These are phyloP conservation scores for Eunapius fragilis DNA, from an alignment of 37 sponge, comb jelly and placozoan species.

Conservation along the genomic window DNA sequence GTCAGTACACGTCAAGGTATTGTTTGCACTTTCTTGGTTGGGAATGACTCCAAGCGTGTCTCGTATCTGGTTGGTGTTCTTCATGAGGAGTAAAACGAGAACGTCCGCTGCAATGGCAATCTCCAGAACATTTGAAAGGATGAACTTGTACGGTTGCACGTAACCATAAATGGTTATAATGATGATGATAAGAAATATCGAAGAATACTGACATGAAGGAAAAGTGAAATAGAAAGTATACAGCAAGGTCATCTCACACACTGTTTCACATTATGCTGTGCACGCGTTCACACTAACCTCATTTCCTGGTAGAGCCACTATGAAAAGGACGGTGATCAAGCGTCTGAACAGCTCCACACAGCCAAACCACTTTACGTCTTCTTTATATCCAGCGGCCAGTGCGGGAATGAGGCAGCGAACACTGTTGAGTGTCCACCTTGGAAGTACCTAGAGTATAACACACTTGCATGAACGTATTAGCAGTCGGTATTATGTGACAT, in stretches of 20 bases:
- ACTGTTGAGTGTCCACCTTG: not conserved
- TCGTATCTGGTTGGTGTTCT: conserved; percentile 31
- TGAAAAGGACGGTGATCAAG: conserved; percentile 33
- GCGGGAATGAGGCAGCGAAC: conserved; percentile 16
- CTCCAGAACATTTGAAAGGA: conserved; percentile 33
- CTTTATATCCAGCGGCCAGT: conserved; percentile 22
- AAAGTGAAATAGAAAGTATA: too few species aligned
- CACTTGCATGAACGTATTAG: too few species aligned
- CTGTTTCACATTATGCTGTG: too few species aligned
- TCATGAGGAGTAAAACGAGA: conserved; percentile 33
- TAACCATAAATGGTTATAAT: conserved; percentile 15
- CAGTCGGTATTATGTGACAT: too few species aligned
- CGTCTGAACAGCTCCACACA: conserved; percentile 51
- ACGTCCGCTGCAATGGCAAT: conserved; percentile 15
- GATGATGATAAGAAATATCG: conserved; percentile 25
- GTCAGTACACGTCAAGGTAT: not conserved
- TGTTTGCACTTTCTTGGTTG: not conserved
- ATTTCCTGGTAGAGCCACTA: conserved; percentile 35
- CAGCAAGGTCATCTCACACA: too few species aligned
- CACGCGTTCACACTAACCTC: not conserved
- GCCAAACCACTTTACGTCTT: conserved; percentile 50
- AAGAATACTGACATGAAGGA: conserved; percentile 9
- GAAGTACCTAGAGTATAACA: not conserved
- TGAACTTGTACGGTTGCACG: conserved; percentile 43
- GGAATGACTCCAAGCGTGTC: conserved; percentile 9